Evolutionary conservation across 2,113 vertebrate genomes (phyloP).

Genomic region (Silurus asotus): DNA sequence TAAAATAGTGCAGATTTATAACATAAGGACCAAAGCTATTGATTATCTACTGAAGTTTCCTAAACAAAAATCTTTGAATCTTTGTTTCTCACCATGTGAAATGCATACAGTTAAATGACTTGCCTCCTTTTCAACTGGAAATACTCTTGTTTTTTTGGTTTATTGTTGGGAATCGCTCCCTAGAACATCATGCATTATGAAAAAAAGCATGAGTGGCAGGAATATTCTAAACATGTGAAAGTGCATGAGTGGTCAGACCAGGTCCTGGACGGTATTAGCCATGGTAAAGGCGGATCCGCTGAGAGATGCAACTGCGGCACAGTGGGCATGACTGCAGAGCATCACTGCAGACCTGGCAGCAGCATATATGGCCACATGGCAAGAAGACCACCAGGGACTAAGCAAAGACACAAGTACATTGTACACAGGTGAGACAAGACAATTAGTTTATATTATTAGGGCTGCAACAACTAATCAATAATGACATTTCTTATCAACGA

Average conservation of each 20-base stretch:
- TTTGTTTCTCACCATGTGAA: not conserved
- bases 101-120: not conserved
- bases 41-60: not conserved
- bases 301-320: constrained; percentile 80
- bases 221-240: constrained; percentile 8
- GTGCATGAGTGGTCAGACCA: constrained; percentile 48
- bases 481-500: too few species aligned
- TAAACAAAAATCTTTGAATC: not conserved
- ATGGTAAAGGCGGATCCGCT: constrained; percentile 84
- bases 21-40: not conserved
- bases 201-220: not conserved
- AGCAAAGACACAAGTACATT: not conserved
- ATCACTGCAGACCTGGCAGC: constrained; percentile 83
- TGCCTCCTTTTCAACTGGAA: not conserved
- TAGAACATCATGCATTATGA: constrained; percentile 38
- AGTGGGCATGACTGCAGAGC: constrained; percentile 82
- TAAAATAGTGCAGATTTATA: constrained; percentile 30
- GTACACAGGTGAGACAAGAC: not conserved
- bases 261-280: constrained; percentile 48
- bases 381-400: constrained; percentile 91
- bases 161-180: constrained; percentile 1
- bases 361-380: constrained; percentile 92
- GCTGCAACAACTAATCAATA: too few species aligned
- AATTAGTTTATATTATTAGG: not conserved
- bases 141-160: not conserved